Percentiles rank a stretch among this genome's conserved stretches.
Evolutionary conservation across 2,888 invertebrate genomes (phyloP).

Genomic region (Magallana nippona): DNA sequence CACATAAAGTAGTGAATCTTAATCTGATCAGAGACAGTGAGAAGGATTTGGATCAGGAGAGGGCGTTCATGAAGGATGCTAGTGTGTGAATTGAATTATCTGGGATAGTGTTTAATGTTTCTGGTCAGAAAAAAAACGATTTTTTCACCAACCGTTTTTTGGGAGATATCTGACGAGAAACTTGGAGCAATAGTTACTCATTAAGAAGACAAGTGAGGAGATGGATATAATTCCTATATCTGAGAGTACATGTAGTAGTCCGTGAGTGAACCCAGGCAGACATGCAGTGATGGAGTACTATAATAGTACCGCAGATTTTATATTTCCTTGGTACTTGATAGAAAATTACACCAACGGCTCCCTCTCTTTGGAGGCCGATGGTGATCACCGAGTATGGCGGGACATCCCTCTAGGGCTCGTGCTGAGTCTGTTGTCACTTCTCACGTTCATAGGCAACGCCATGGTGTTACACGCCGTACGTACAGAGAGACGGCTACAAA

Average conservation of each 20-base stretch:
- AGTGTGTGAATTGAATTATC: too few relatives aligned
- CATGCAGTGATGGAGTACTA: background rate
- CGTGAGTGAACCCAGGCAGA: background rate
- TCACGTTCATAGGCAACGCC: conserved; percentile 81
- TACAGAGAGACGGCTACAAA: conserved; percentile 81
- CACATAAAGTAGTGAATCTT: too few relatives aligned
- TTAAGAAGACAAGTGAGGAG: too few relatives aligned
- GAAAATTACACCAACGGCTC: conserved; percentile 33
- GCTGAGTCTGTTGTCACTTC: conserved; percentile 78
- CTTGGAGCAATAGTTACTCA: too few relatives aligned
- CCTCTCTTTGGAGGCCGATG: background rate
- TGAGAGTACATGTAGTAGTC: background rate
- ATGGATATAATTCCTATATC: too few relatives aligned
- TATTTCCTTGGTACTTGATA: conserved; percentile 30
- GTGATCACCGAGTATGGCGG: conserved; percentile 60
- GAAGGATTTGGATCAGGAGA: too few relatives aligned
- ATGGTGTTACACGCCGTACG: conserved; percentile 81
- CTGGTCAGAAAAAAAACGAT: too few relatives aligned
- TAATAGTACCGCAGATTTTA: background rate
- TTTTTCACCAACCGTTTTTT: too few relatives aligned
- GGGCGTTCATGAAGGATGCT: too few relatives aligned
- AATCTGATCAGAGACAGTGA: too few relatives aligned
- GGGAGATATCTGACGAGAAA: too few relatives aligned
- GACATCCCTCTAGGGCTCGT: conserved; percentile 78
- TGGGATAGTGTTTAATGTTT: too few relatives aligned